Evolutionary conservation across 2,888 invertebrate genomes (phyloP), one percentile per base, ranked within the genome.

Genomic region (Campaea margaritaria): DNA sequence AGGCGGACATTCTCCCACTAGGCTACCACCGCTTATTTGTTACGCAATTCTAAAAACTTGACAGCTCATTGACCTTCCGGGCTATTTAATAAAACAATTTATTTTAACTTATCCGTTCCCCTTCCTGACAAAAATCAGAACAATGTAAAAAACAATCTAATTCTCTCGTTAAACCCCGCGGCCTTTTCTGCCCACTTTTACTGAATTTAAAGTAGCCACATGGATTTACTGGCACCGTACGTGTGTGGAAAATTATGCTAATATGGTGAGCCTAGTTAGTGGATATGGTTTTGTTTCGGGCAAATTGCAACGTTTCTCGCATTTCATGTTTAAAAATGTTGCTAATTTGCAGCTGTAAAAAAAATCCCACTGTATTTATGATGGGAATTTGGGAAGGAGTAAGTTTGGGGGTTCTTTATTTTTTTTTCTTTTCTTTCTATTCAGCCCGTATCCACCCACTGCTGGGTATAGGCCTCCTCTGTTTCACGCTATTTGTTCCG

Each of bases 71-170:
- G 31, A 31, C 31, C 31, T 31, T 31, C 31, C 10, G 31, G 1
- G 31, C 8, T 31, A 7, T 7, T 31, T 31, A 31, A 27, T 5
- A 2, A 2, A 34, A 10, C 9, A 2, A 8, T 34, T 34, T 34
- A 34, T 8, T 34, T 34, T 11, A 9, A 36, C 12, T 2, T 11
- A 3, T 36, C 2, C 36, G 11, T 36, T 36, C 36, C 4, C 65
- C 58, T 64, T 64, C 56, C 67, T 71, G 54, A 65, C 69, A 70
- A 62, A n/a, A n/a, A n/a, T 67, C 34, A 56, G 67, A 53, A 63
- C 85, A 84, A 86, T 86, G 85, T 85, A 82, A 83, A 85, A 85
- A 21, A 21, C 21, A 21, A 83, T 86, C 85, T 85, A 86, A 87
- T 87, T 83, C 80, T 77, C 83, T 82, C 81, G 81, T 87, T 85